Percentiles rank a stretch among this genome's conserved stretches.
Conservation (phyloP, 92 coral and sea anemone species). For the Isaurus tuberculatus region DNA sequence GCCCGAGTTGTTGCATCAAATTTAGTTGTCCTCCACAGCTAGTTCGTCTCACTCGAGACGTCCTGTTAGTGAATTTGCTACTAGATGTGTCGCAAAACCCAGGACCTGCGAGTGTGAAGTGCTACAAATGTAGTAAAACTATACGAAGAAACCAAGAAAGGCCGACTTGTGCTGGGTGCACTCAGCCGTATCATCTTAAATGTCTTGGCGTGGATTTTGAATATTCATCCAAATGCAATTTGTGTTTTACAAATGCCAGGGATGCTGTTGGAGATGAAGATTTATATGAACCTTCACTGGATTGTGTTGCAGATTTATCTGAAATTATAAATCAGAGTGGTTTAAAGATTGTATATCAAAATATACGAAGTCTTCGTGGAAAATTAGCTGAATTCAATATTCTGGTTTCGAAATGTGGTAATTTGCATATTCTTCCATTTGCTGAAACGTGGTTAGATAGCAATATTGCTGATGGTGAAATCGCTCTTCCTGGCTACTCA, state of each 20-base stretch:
- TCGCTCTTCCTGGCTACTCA: constrained; percentile 37
- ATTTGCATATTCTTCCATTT: constrained; percentile 40
- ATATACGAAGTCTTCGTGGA: constrained; percentile 22
- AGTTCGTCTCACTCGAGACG: neutral
- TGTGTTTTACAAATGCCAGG: neutral
- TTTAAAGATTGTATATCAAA: constrained; percentile 18
- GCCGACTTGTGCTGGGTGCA: neutral
- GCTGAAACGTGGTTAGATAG: constrained; percentile 49
- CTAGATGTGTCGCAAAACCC: neutral
- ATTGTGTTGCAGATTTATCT: neutral
- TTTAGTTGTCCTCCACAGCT: neutral
- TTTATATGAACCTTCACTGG: neutral
- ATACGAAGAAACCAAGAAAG: constrained; percentile 2
- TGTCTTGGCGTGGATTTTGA: constrained; percentile 10
- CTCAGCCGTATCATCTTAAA: neutral
- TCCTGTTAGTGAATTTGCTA: neutral
- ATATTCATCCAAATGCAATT: neutral
- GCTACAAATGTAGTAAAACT: constrained; percentile 1
- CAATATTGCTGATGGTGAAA: constrained; percentile 21
- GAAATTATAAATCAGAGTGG: neutral
- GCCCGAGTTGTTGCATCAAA: neutral
- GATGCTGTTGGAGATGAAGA: neutral
- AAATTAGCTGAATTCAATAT: constrained; percentile 42
- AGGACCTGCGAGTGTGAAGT: neutral
- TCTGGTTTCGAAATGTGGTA: constrained; percentile 30